phyloP scores from a whole-genome alignment of 2,888 invertebrate genomes.

The Watsonalla cultraria region DNA sequence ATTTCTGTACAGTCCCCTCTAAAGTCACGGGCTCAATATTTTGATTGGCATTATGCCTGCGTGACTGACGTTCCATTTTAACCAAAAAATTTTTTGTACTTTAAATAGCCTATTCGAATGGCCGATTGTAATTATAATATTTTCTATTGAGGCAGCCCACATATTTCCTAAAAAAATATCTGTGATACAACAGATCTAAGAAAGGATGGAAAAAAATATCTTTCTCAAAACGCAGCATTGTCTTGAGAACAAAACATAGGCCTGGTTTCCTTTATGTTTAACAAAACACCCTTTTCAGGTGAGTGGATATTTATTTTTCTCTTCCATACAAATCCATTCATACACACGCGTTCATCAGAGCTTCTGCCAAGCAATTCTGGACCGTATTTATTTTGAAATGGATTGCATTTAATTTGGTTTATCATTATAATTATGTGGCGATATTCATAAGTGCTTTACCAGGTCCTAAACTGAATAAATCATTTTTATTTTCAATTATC shows the following conservation, averaged over 20 bases:
- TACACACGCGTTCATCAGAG: slow-evolving; percentile 6
- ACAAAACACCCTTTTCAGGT: slow-evolving; percentile 29
- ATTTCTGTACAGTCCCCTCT: no score
- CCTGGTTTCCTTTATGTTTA: slow-evolving; percentile 32
- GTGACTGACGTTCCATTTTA: no score
- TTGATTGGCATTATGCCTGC: no score
- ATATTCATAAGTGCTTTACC: no score
- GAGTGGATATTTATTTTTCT: slow-evolving; percentile 28
- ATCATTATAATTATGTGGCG: no score
- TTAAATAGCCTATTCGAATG: no score
- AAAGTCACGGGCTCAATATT: no score
- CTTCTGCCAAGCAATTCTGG: not conserved
- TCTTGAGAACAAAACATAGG: slow-evolving; percentile 42
- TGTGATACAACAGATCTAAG: not conserved
- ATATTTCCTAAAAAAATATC: not conserved
- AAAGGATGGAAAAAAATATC: not conserved
- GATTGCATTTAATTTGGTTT: not conserved
- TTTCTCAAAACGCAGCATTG: slow-evolving; percentile 36
- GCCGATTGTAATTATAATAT: no score
- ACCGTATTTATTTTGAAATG: not conserved
- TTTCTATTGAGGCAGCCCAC: no score
- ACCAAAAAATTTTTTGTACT: no score
- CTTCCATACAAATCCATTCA: slow-evolving; percentile 20
- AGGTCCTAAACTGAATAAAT: no score
- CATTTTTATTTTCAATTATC: no score